Percentiles rank a stretch among this genome's conserved stretches.
Evolutionary conservation across 2,888 invertebrate genomes (phyloP).

Genomic region (Gnatocerus cornutus): DNA sequence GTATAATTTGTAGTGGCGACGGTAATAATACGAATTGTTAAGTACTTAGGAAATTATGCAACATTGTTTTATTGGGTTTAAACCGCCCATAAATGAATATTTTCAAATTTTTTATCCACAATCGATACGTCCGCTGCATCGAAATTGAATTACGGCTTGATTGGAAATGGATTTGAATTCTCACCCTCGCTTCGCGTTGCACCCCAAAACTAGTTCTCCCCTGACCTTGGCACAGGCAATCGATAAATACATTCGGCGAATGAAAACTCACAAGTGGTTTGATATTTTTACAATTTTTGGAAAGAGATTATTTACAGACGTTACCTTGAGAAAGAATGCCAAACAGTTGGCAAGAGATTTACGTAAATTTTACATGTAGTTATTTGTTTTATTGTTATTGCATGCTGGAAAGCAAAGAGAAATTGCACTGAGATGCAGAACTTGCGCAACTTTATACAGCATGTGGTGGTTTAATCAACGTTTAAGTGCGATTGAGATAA

Average conservation of each 20-base stretch:
- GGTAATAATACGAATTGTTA: conserved; percentile 5
- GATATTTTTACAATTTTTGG: conserved; percentile 6
- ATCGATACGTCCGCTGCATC: background rate
- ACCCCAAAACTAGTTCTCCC: conserved; percentile 48
- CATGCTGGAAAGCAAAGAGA: no score
- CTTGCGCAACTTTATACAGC: no score
- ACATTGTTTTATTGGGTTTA: conserved; percentile 1
- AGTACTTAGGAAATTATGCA: conserved; percentile 31
- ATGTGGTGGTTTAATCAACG: no score
- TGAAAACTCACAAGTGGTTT: background rate
- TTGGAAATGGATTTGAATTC: conserved; percentile 45
- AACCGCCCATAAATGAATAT: background rate
- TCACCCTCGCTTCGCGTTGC: conserved; percentile 38
- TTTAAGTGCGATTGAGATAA: no score
- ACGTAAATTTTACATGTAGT: no score
- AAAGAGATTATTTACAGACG: conserved; percentile 7
- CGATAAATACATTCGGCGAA: conserved; percentile 29
- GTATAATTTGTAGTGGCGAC: conserved; percentile 38
- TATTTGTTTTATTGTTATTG: no score
- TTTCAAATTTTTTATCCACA: background rate
- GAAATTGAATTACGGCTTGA: conserved; percentile 19
- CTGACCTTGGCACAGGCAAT: conserved; percentile 46
- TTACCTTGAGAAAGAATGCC: background rate
- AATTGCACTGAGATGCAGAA: no score
- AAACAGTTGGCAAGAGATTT: no score